These are phyloP conservation scores for Cryptoprocta ferox DNA, from an alignment of 2,797 vertebrate species.

Conservation along the genomic window DNA sequence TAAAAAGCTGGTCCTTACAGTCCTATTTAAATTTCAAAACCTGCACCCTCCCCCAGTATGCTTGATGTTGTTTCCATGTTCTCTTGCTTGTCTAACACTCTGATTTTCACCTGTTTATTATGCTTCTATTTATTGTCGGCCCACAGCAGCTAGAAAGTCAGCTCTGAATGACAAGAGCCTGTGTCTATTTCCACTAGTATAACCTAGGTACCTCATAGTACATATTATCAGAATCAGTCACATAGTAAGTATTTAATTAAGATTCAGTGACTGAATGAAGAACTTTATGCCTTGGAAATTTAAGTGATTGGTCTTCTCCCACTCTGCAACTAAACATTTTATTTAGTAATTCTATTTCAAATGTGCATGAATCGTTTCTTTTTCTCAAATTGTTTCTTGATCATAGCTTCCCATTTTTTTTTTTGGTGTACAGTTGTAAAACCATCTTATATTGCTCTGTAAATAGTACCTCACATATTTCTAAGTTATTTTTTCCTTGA, in stretches of 20 bases:
- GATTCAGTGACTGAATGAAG: not conserved
- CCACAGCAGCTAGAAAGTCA: not conserved
- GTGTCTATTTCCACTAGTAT: not conserved
- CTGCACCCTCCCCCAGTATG: not conserved
- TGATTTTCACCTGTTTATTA: not conserved
- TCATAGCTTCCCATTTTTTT: not conserved
- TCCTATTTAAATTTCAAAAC: not conserved
- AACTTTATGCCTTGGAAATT: not conserved
- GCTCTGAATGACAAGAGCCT: not conserved
- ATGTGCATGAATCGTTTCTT: not conserved
- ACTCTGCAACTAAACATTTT: conserved; percentile 38
- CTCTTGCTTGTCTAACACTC: not conserved
- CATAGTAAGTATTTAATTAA: not conserved
- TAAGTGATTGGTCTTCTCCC: not conserved
- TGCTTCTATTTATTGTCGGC: not conserved
- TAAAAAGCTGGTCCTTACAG: not conserved
- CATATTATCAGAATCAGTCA: not conserved
- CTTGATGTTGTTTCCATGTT: not conserved
- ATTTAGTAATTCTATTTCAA: conserved; percentile 4
- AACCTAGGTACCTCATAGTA: not conserved
- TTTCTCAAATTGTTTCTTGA: conserved; percentile 5
- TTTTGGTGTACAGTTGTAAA: not conserved
- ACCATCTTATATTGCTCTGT: not conserved
- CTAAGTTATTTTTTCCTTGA: not conserved
- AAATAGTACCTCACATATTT: conserved; percentile 29